Conservation (phyloP, 2,888 invertebrate species). For the Parasteatoda lunata region DNA sequence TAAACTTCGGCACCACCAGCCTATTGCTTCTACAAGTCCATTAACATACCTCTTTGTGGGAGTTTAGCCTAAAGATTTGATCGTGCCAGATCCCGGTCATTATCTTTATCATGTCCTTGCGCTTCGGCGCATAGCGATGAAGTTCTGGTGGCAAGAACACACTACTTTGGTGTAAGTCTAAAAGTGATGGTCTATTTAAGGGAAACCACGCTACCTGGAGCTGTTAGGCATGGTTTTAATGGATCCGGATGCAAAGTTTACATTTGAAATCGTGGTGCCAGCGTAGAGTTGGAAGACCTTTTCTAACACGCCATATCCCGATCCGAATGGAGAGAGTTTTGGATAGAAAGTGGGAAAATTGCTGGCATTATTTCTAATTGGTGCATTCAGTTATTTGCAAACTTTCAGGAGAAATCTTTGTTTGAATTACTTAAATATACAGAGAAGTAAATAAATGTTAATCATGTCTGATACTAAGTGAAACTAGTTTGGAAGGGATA, state of each 20-base stretch:
- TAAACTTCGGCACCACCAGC: conserved; percentile 17
- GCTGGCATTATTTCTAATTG: no score
- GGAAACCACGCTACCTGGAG: neutral
- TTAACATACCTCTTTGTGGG: conserved; percentile 52
- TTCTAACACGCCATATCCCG: conserved; percentile 9
- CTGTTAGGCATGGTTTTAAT: conserved; percentile 4
- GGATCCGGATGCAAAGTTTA: conserved; percentile 30
- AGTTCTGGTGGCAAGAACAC: conserved; percentile 1
- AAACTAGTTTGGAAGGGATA: no score
- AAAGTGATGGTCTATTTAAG: conserved; percentile 23
- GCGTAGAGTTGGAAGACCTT: conserved; percentile 1
- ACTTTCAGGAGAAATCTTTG: no score
- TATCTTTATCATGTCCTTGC: conserved; percentile 41
- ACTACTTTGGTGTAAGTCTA: conserved; percentile 14
- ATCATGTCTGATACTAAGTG: no score
- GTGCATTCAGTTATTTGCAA: no score
- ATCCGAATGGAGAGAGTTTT: neutral
- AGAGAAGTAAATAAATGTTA: no score
- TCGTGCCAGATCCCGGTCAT: conserved; percentile 34
- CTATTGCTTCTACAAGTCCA: conserved; percentile 39
- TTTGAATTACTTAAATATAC: no score
- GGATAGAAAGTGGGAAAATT: no score
- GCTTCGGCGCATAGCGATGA: conserved; percentile 10
- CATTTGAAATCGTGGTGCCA: conserved; percentile 7
- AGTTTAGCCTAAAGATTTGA: conserved; percentile 50